Evolutionary conservation across 2,113 vertebrate species (phyloP).

Genomic region (Pan paniscus): DNA sequence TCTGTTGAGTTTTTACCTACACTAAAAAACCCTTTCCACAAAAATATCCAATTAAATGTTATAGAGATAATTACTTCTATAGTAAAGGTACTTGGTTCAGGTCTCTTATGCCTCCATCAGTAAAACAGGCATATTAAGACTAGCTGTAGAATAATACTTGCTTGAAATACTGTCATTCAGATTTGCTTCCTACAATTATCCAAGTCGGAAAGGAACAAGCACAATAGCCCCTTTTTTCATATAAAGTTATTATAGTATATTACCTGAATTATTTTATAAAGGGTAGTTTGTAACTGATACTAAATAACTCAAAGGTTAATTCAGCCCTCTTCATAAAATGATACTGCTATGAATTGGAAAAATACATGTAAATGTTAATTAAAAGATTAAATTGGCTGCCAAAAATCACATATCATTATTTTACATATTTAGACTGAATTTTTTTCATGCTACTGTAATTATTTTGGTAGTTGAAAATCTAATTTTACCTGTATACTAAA

Average conservation of each 20-base stretch:
- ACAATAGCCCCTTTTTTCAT: neutral
- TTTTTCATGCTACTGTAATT: slow-evolving; percentile 5
- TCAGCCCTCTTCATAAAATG: slow-evolving; percentile 19
- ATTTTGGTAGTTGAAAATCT: slow-evolving; percentile 13
- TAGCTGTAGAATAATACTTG: neutral
- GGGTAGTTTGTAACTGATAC: neutral
- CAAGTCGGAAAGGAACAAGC: neutral
- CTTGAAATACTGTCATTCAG: neutral
- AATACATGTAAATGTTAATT: slow-evolving; percentile 24
- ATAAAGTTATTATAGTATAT: neutral
- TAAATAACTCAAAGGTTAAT: neutral
- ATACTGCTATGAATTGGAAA: slow-evolving; percentile 6
- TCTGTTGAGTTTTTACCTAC: slow-evolving; percentile 10
- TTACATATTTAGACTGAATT: slow-evolving; percentile 17
- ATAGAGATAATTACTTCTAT: neutral
- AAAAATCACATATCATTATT: neutral
- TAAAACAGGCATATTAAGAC: neutral
- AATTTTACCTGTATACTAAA: neutral
- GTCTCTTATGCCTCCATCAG: neutral
- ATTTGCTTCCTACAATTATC: neutral
- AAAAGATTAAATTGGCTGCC: neutral
- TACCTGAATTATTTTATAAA: slow-evolving; percentile 37
- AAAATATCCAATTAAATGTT: neutral
- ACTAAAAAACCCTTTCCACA: neutral
- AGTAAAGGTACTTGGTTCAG: neutral